These are phyloP conservation scores for Venturia canescens DNA, from an alignment of 1,140 invertebrate species.

Conservation along the genomic window DNA sequence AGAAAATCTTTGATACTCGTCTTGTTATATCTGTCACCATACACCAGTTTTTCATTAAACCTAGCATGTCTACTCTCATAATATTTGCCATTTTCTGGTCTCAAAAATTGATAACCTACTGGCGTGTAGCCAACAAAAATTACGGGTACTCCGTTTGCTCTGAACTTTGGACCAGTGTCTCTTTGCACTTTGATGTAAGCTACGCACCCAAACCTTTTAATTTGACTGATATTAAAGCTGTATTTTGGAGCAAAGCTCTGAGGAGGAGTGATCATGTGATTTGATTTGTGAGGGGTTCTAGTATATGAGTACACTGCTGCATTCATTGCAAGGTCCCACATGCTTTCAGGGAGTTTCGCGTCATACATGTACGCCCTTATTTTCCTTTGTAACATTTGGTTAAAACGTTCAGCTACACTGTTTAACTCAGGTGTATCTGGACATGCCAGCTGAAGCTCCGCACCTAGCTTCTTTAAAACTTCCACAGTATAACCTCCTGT, in stretches of 20 bases:
- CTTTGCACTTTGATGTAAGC: slow-evolving; percentile 43
- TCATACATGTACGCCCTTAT: slow-evolving; percentile 42
- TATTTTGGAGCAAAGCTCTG: slow-evolving; percentile 36
- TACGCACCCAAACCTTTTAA: slow-evolving; percentile 44
- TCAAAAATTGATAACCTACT: slow-evolving; percentile 37
- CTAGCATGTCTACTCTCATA: slow-evolving; percentile 44
- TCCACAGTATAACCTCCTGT: no score
- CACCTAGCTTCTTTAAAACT: slow-evolving; percentile 43
- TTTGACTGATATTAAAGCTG: slow-evolving; percentile 26
- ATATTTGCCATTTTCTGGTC: slow-evolving; percentile 44
- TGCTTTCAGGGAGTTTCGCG: slow-evolving; percentile 42
- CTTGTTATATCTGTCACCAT: slow-evolving; percentile 32
- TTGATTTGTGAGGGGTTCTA: slow-evolving; percentile 39
- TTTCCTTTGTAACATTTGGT: slow-evolving; percentile 39
- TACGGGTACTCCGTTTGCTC: slow-evolving; percentile 22
- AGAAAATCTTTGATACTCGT: slow-evolving; percentile 42
- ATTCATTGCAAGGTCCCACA: slow-evolving; percentile 43
- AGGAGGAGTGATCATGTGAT: slow-evolving; percentile 27
- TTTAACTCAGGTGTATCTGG: slow-evolving; percentile 42
- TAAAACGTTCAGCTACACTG: slow-evolving; percentile 39
- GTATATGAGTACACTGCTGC: slow-evolving; percentile 41
- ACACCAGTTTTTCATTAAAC: slow-evolving; percentile 39
- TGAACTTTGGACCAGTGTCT: slow-evolving; percentile 40
- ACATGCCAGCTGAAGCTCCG: slow-evolving; percentile 17
- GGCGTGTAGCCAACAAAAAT: slow-evolving; percentile 42